Evolutionary conservation across 2,113 vertebrate species (phyloP).

Genomic region (Thomomys bottae): DNA sequence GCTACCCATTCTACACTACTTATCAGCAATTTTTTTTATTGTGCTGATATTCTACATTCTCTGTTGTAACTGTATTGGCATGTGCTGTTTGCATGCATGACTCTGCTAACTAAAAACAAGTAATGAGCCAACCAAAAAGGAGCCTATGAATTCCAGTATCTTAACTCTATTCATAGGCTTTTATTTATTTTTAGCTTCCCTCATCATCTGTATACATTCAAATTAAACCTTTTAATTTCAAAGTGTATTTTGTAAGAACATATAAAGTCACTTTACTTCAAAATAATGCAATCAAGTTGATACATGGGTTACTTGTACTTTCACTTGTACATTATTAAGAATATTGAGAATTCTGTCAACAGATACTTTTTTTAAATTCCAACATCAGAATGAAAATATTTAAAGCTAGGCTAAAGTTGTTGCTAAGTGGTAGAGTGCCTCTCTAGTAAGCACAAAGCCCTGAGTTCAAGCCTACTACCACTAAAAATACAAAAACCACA

Average conservation of each 20-base stretch:
- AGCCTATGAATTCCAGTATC: neutral
- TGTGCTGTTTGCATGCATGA: neutral
- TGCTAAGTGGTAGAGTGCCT: no score
- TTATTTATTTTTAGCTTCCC: neutral
- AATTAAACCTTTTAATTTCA: conserved; percentile 16
- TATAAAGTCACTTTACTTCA: conserved; percentile 21
- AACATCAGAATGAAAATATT: conserved; percentile 30
- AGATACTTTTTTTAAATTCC: conserved; percentile 46
- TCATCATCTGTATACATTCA: neutral
- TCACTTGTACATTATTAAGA: no score
- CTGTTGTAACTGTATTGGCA: neutral
- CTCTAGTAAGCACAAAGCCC: no score
- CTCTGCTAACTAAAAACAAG: neutral
- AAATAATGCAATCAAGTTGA: neutral
- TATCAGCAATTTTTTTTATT: no score
- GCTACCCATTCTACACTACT: neutral
- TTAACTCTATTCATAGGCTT: neutral
- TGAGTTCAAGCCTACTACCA: no score
- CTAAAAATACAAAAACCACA: no score
- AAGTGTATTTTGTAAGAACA: conserved; percentile 45
- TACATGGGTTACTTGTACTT: neutral
- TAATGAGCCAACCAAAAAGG: neutral
- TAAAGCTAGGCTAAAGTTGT: neutral
- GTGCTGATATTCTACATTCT: neutral
- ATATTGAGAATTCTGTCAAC: conserved; percentile 21